Percentiles rank a stretch among this genome's conserved stretches.
Conservation (phyloP, 2,797 vertebrate species). For the Scyliorhinus canicula region DNA sequence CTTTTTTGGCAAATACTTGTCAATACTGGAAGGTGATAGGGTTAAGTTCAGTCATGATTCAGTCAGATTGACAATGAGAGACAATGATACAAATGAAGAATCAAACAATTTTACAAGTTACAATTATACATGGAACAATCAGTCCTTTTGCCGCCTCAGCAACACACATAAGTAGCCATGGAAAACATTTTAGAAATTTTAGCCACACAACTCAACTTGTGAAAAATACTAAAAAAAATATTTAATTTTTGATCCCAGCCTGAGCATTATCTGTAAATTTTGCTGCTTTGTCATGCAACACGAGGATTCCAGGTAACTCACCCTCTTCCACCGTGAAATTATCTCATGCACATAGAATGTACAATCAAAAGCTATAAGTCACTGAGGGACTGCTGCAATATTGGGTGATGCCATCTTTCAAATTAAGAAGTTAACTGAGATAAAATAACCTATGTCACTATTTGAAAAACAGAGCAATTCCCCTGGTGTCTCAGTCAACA, state of each 20-base stretch:
- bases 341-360: neutral
- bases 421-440: conserved; percentile 1
- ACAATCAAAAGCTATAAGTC: neutral
- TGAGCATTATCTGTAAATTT: neutral
- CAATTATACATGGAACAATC: neutral
- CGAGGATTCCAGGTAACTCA: neutral
- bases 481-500: neutral
- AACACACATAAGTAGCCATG: neutral
- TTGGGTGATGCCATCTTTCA: neutral
- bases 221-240: neutral
- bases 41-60: neutral
- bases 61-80: neutral
- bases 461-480: neutral
- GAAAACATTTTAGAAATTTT: neutral
- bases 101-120: neutral
- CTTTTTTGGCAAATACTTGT: neutral
- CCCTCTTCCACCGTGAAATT: neutral
- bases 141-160: too few relatives aligned
- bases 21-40: neutral
- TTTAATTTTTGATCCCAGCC: neutral
- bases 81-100: neutral
- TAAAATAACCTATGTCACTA: neutral
- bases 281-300: neutral
- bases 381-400: neutral
- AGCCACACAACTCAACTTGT: neutral